Conservation (phyloP, 2,113 vertebrate species). For the Porphyrio hochstetteri region DNA sequence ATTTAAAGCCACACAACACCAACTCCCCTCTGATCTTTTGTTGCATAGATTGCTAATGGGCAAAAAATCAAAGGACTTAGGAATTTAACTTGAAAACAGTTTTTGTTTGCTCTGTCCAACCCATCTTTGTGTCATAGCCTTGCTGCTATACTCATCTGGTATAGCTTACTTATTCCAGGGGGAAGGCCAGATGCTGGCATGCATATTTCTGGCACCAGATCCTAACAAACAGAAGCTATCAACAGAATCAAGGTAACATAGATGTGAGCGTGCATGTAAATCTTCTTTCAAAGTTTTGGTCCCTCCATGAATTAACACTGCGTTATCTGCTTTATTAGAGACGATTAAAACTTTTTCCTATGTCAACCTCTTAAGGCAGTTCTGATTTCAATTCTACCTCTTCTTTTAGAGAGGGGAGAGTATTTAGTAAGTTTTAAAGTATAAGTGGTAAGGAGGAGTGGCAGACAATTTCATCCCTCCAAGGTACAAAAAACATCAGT, state of each 20-base stretch:
- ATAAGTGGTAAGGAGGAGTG: neutral
- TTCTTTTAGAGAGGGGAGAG: neutral
- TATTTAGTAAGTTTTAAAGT: neutral
- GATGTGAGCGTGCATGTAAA: neutral
- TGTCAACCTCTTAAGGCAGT: neutral
- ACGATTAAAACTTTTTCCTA: neutral
- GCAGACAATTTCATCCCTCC: neutral
- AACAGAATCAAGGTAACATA: neutral
- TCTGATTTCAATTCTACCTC: neutral
- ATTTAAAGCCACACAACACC: neutral
- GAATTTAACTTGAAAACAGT: conserved; percentile 31
- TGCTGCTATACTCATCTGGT: neutral
- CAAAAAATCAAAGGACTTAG: conserved; percentile 42
- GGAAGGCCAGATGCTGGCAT: conserved; percentile 14
- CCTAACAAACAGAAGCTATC: neutral
- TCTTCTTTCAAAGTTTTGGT: neutral
- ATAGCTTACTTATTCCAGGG: neutral
- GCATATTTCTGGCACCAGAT: neutral
- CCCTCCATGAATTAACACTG: neutral
- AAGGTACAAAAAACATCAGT: neutral
- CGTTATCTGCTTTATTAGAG: neutral
- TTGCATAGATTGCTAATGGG: neutral
- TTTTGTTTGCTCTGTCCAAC: neutral
- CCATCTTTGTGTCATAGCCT: neutral
- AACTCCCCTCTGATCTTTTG: conserved; percentile 27